Base-by-base conservation (phyloP, 2,888 invertebrate genomes). In the Caenorhabditis wallacei region DNA sequence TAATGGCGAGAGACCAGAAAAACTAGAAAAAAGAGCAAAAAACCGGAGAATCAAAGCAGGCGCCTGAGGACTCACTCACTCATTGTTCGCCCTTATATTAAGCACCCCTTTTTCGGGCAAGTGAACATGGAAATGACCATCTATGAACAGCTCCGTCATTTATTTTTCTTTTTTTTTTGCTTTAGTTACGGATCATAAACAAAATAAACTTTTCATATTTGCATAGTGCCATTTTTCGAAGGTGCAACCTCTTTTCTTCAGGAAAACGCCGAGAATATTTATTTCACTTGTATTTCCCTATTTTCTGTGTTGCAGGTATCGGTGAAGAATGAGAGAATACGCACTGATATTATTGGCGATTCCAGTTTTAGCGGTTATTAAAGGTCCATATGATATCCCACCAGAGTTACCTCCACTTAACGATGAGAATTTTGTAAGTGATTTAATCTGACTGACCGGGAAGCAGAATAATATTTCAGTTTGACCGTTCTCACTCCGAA, bases 401-500 rank as follows among this genome's bases (percentile, higher is more conserved):
- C 66, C 71, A 43, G 82, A 82, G 57, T 43, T 82, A 8, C 82
- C 82, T 16, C 83, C 79, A 5, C 54, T 83, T 1, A 83, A 83
- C 20, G 79, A 83, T 59, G 83, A 83, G 18, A 83, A 83, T 30
- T 83, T 83, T 64, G 83, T 83, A 37, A 70, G 83, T 57, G 11
- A 10, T 16, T 3, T 37, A 11, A 48, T 43, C 26, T 26, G 11
- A 18, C 2, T 18, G 11, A 5, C 20, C 7, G 7, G 11, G 13
- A 37, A 7, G 5, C 24, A 26, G 2, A 20, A 30, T 16, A 20
- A 43, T 51, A 40, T 57, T 66, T 61, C 68, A 82, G 78, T 82
- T 85, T 57, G 84, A 85, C 26, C 82, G 81, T 8, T 70, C 79
- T 0, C 79, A 80, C n/a, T 85, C 89, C 7, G 90, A 91, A 37